Base-by-base conservation (phyloP, 2,113 vertebrate genomes). In the Sphaerodactylus townsendi region DNA sequence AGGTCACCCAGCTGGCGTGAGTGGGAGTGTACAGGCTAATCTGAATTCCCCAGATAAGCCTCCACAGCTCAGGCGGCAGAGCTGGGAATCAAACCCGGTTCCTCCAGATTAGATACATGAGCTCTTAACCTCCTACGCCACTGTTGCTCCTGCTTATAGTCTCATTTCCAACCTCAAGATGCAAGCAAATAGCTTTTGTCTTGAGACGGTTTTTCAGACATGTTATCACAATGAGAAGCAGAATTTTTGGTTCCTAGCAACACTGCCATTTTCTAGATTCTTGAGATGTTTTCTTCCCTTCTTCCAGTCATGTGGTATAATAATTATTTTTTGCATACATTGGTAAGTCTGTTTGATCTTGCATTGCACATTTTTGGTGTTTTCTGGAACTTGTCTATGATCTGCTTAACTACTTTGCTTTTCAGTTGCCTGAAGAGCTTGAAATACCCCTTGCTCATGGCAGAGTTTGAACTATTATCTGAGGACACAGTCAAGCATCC, bases 341-440 rank as follows among this genome's bases (percentile, higher is more conserved):
- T 62, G 25, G 0, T 85, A 19, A 78, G 4, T 3, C 13, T 35
- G 1, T 37, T 39, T 7, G 13, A 50, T 11, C 53, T 64, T 83
- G 2, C 74, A 30, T 79, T 85, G 82, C 46, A 53, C 56, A 25
- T 4, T 1, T 84, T 10, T 83, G 72, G 3, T 86, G 64, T 53
- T 77, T 76, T 80, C 44, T 89, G 50, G 13, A 56, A 82, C 78
- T 66, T 81, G 17, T 64, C 50, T 90, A 59, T 90, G 85, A 53
- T 91, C 8, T 53, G 33, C 72, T 89, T 70, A 72, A 30, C 23
- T 1, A 35, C 85, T 93, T 94, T 88, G 87, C 77, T 92, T 90
- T 89, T 70, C 91, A 99, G 99, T 94, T 99, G 97, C 95, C 97
- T 98, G 95, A 97, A 95, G 94, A 97, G 97, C 88, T 94, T 99